Evolutionary conservation across 1,140 invertebrate genomes (phyloP), one percentile per base, ranked within the genome.

Genomic region (Oryzaephilus surinamensis): DNA sequence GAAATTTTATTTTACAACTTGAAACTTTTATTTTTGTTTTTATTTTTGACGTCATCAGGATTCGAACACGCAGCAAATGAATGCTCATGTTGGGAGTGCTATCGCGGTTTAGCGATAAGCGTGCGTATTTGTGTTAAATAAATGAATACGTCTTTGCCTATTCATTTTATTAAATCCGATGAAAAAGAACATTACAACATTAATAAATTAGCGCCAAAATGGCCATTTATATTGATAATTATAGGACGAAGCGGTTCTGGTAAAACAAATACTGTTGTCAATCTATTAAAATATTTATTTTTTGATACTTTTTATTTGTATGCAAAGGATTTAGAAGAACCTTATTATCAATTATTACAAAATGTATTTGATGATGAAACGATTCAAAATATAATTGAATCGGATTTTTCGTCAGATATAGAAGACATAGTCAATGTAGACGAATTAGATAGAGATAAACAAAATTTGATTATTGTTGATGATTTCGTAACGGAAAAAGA

Each of bases 341-440:
- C 35, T 39, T 39, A 39, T 32, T 39, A 39, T 39, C 37, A 30
- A 17, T 26, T 39, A 39, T 31, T 39, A 32, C 28, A 32, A 39
- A 39, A 39, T 38, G 16, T 39, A 13, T 39, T 39, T 39, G 37
- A 39, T 39, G 37, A 39, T 39, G 37, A 39, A 39, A 38, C 10
- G 16, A 38, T 38, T 38, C 23, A 39, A 31, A 31, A 39, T 39
- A 39, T 39, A 39, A 39, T 39, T 39, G 37, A 39, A 31, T 31
- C 27, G 19, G 17, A 29, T 17, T 31, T 39, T 31, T 31, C 37
- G 16, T 39, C 28, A 39, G 37, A 39, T 39, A 29, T 31, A 39
- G 28, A 39, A 32, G 15, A 32, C 28, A 39, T 39, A 39, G 28
- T 39, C 28, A 7, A 39, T 39, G 37, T 39, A 38, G 37, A 39